These are phyloP conservation scores for Oreortyx pictus DNA, from an alignment of 2,797 vertebrate genomes.

Conservation along the genomic window DNA sequence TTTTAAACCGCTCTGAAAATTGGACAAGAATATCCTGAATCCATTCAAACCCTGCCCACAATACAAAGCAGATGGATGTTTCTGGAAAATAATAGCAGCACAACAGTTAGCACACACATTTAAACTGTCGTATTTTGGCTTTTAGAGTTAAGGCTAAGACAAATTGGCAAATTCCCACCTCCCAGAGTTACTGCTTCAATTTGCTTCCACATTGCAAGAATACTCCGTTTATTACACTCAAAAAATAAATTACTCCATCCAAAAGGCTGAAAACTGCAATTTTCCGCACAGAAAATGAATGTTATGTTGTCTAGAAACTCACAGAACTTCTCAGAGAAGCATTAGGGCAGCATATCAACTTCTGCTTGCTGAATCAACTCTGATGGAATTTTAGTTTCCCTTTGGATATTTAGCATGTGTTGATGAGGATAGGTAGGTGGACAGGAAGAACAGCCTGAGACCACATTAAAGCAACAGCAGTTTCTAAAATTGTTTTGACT, in stretches of 20 bases:
- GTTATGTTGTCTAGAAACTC: conserved; percentile 34
- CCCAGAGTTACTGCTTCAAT: conserved; percentile 56
- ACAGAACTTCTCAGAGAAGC: neutral
- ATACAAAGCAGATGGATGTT: conserved; percentile 58
- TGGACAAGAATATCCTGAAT: neutral
- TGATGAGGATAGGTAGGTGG: neutral
- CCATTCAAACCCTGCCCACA: conserved; percentile 53
- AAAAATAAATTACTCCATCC: conserved; percentile 54
- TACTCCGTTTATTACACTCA: conserved; percentile 33
- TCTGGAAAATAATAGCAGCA: conserved; percentile 57
- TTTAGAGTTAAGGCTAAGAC: conserved; percentile 35
- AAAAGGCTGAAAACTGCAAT: conserved; percentile 57
- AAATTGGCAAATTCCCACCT: conserved; percentile 62
- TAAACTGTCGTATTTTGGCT: conserved; percentile 18
- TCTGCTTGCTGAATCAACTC: conserved; percentile 1
- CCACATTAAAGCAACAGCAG: conserved; percentile 52
- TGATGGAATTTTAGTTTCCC: conserved; percentile 21
- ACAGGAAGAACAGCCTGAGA: conserved; percentile 39
- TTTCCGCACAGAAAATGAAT: conserved; percentile 15
- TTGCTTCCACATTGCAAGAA: conserved; percentile 19
- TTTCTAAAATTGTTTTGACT: conserved; percentile 47
- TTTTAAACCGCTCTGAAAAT: conserved; percentile 52
- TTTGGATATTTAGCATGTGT: conserved; percentile 11
- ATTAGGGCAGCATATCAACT: neutral
- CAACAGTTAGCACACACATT: conserved; percentile 26